phyloP scores from a whole-genome alignment of 2,888 invertebrate species.

The Limnephilus lunatus region DNA sequence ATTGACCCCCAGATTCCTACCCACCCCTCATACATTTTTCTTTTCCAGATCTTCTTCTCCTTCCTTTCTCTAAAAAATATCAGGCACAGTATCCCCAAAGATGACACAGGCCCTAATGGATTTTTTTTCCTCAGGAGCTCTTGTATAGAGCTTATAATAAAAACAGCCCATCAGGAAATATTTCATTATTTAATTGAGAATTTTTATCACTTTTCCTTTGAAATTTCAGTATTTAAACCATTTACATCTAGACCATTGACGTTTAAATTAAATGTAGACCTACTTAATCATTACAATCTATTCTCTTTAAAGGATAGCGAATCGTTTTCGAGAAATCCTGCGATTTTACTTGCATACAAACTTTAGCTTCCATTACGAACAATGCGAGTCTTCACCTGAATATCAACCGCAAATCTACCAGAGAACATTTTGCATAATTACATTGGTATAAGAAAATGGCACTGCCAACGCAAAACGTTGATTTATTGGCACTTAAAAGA shows the following conservation, averaged over 20 bases:
- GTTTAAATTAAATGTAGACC: too few species aligned
- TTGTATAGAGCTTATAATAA: too few species aligned
- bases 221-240: neutral
- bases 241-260: neutral
- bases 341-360: neutral
- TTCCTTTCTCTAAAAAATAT: too few species aligned
- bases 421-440: constrained; percentile 29
- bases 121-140: too few species aligned
- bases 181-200: neutral
- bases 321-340: neutral
- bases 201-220: neutral
- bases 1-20: too few species aligned
- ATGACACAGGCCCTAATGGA: too few species aligned
- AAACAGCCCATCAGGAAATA: too few species aligned
- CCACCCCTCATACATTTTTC: too few species aligned
- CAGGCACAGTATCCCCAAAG: too few species aligned
- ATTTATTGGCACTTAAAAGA: constrained; percentile 23
- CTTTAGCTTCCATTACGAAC: constrained; percentile 3
- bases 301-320: neutral
- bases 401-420: constrained; percentile 28
- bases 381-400: constrained; percentile 4
- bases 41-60: too few species aligned
- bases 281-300: too few species aligned
- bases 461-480: constrained; percentile 4
- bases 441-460: constrained; percentile 26